Base-by-base conservation (phyloP, 30 jellyfish, hydroid and myxozoan genomes). In the Pelagia noctiluca region DNA sequence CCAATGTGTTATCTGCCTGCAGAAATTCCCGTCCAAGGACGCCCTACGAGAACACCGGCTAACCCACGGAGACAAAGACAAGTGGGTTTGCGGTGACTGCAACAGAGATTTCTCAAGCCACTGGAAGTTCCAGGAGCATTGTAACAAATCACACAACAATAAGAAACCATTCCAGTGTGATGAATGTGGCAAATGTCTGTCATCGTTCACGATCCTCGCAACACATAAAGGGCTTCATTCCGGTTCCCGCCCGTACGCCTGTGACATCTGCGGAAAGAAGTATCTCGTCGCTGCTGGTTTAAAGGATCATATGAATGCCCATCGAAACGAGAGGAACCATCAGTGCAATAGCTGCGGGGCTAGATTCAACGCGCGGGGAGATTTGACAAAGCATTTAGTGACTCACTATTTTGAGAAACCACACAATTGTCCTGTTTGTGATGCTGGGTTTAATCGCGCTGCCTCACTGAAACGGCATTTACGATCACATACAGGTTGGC, bases 251-350 rank as follows among this genome's bases (percentile, higher is more conserved):
- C 90, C 90, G 0, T 69, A 80, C 31, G 76, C 28, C 50, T 80
- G 90, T 48, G 57, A 80, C 3, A 1, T 80, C 46, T 80, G 90
- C 37, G 90, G 90, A 2, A 80, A 80, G 69, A 37, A 76, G 52
- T 80, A 80, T 50, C 62, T 80, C 64, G 90, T 80, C 22, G 90
- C 90, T 1, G 90, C 90, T 0, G 90, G 90, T 3, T 35, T 80
- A 35, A 80, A 68, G 35, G 90, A 80, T n/a, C 90, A 80, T 64
- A 4, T 80, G 73, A 65, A 46, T 0, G 73, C 90, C 18, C 90
- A 80, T 42, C 64, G 66, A 76, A 80, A 80, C 46, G 83, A 80
- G 63, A 24, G 90, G 48, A 79, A 65, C 47, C 90, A 80, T 24
- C 90, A 83, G 0, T 80, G 90, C 70, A 19, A 16, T 11, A 32